A percentile compares a stretch with the other conserved stretches of the same genome.
phyloP scores from a whole-genome alignment of 2,113 vertebrate genomes.

The Carettochelys insculpta region DNA sequence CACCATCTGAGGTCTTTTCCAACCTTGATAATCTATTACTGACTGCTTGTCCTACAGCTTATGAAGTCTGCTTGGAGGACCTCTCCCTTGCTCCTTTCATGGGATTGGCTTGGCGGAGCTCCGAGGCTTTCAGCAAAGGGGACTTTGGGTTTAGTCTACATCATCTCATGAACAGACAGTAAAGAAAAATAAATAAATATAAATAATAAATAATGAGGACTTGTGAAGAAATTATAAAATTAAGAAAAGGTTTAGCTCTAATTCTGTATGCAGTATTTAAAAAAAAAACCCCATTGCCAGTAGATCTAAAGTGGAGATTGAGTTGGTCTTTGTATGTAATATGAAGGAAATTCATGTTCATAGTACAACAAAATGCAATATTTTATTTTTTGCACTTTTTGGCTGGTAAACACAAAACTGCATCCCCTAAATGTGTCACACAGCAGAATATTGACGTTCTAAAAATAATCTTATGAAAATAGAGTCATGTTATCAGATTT shows the following conservation, averaged over 20 bases:
- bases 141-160: too few species aligned
- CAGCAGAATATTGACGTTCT: not conserved
- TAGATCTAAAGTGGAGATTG: not conserved
- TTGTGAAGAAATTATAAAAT: not conserved
- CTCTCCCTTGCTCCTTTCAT: too few species aligned
- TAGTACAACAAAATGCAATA: not conserved
- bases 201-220: too few species aligned
- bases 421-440: not conserved
- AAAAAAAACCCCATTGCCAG: not conserved
- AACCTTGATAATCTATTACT: too few species aligned
- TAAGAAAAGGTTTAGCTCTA: not conserved
- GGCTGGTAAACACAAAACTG: not conserved
- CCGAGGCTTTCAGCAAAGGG: too few species aligned
- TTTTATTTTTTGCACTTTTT: not conserved
- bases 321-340: not conserved
- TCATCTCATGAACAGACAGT: not conserved
- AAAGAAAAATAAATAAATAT: too few species aligned
- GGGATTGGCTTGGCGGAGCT: too few species aligned
- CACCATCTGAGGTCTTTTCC: too few species aligned
- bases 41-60: too few species aligned
- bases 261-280: not conserved
- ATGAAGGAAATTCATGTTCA: not conserved
- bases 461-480: not conserved
- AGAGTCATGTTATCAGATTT: not conserved
- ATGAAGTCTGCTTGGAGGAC: too few species aligned